Evolutionary conservation across 53 echinoderm and acorn worm species (phyloP), one percentile per base, ranked within the genome.

Genomic region (Luidia sarsii): DNA sequence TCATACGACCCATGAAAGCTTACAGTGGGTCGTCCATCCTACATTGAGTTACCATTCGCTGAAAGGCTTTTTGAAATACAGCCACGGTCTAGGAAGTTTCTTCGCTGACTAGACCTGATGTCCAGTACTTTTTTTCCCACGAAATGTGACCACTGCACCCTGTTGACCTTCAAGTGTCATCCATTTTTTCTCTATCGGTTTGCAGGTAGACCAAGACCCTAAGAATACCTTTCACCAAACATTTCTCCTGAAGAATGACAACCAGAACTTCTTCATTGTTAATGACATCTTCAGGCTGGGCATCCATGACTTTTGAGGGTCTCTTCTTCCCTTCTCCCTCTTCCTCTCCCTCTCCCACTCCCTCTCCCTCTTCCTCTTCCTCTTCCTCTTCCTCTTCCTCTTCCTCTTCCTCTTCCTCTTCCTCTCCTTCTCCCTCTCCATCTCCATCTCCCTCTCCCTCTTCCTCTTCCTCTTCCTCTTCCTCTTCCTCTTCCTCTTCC

Each of bases 201-300:
- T 23, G 5, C 64, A 82, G 82, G 48, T 51, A 16, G 82, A 82
- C 41, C 21, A 51, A 7, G 82, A 82, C 50, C 67, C 67, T 3
- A 20, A 22, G 6, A 41, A 67, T 15, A 4, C 56, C 46, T 82
- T 82, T 36, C 54, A 82, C 45, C 67, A 82, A 54, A 82, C 68
- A 11, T 82, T 82, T 27, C 18, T 82, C 18, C 68, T 82, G 16
- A 66, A 55, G 45, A 28, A 67, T n/a, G 14, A 25, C 19, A 67
- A 45, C 18, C 34, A 32, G 7, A 65, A 7, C 7, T 81, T 37
- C 57, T 68, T 23, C 37, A 57, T 82, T 54, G 19, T 53, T 41
- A 82, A 82, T 28, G 82, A 82, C 57, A 67, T 82, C 18, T 82
- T 82, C 39, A 82, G 82, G 68, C 57, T 82, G 18, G 43, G 55